phyloP scores from a whole-genome alignment of 1,140 invertebrate species.

The Bicyclus anynana region DNA sequence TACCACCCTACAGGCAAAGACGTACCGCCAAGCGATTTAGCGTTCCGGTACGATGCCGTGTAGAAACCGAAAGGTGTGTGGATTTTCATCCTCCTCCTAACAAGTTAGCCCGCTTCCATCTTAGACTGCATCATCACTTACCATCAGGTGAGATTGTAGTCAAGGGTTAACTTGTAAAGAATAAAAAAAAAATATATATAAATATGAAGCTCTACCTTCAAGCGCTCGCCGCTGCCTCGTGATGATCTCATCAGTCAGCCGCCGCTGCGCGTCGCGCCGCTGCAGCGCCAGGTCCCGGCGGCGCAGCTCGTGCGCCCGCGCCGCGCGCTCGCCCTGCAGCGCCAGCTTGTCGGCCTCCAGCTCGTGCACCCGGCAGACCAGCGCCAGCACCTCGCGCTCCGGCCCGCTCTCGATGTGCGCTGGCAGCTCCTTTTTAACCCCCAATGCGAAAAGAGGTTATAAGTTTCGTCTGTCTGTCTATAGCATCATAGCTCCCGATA shows the following conservation, averaged over 20 bases:
- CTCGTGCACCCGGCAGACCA: slow-evolving; percentile 93
- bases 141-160: no score
- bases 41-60: no score
- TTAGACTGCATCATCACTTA: no score
- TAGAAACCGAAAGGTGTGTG: no score
- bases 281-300: slow-evolving; percentile 89
- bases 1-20: no score
- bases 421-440: slow-evolving; percentile 86
- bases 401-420: slow-evolving; percentile 89
- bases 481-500: no score
- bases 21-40: no score
- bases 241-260: slow-evolving; percentile 94
- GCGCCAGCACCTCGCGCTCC: slow-evolving; percentile 89
- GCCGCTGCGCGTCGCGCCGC: slow-evolving; percentile 89
- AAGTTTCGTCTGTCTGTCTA: not conserved
- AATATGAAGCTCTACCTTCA: slow-evolving; percentile 83
- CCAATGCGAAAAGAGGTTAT: not conserved
- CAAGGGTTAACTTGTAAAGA: no score
- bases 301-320: slow-evolving; percentile 90
- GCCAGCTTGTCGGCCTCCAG: slow-evolving; percentile 95
- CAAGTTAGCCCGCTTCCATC: no score
- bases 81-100: no score
- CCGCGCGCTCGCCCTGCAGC: slow-evolving; percentile 89
- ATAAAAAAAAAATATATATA: no score
- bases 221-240: slow-evolving; percentile 91